A percentile compares a stretch with the other conserved stretches of the same genome.
These are phyloP conservation scores for Drosophila varians DNA, from an alignment of 1,140 invertebrate species.

Conservation along the genomic window DNA sequence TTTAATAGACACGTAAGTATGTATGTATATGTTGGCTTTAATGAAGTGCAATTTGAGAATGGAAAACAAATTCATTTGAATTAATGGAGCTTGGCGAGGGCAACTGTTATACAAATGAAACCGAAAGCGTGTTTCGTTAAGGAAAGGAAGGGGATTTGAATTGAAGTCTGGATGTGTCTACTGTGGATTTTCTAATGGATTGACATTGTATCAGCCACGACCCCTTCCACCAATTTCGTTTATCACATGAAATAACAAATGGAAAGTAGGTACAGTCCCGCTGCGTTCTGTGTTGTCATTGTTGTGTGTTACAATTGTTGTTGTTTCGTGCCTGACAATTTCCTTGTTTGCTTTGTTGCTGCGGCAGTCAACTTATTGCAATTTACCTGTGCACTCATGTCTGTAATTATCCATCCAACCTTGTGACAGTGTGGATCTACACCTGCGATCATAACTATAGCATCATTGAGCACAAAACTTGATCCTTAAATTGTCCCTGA, in stretches of 20 bases:
- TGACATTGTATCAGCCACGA: slow-evolving; percentile 9
- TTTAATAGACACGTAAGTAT: slow-evolving; percentile 11
- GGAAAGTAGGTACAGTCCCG: slow-evolving; percentile 69
- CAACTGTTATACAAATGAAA: slow-evolving; percentile 67
- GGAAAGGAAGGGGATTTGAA: not conserved
- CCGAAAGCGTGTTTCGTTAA: slow-evolving; percentile 45
- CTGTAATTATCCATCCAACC: slow-evolving; percentile 76
- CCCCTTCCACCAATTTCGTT: slow-evolving; percentile 6
- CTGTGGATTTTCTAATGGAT: slow-evolving; percentile 38
- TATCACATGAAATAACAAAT: slow-evolving; percentile 38
- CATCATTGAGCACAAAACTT: not conserved
- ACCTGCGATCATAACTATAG: not conserved
- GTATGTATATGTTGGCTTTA: too few species aligned
- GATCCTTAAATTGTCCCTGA: too few species aligned
- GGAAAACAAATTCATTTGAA: slow-evolving; percentile 58
- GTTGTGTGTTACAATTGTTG: slow-evolving; percentile 21
- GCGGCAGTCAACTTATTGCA: slow-evolving; percentile 48
- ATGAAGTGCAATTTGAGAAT: slow-evolving; percentile 32
- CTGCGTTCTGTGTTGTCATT: not conserved
- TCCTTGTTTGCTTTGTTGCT: slow-evolving; percentile 71
- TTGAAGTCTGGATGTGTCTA: slow-evolving; percentile 3
- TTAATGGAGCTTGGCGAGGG: slow-evolving; percentile 40
- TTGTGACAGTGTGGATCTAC: slow-evolving; percentile 56
- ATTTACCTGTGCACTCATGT: slow-evolving; percentile 75
- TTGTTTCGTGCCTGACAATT: slow-evolving; percentile 57